These are phyloP conservation scores for Brachyhypopomus occidentalis DNA, from an alignment of 2,113 vertebrate species.

Conservation along the genomic window DNA sequence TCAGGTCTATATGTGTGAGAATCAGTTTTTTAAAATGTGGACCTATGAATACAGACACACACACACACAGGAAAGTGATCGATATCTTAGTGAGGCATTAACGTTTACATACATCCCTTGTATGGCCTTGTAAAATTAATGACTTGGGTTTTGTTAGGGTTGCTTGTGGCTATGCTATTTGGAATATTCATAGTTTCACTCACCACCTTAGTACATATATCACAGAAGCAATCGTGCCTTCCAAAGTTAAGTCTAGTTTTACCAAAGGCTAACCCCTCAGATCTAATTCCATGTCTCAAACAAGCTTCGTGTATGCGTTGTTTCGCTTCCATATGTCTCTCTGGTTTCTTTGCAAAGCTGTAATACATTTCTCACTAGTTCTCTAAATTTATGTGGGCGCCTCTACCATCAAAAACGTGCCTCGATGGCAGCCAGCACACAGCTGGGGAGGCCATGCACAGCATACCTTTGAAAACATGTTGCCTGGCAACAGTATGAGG, in stretches of 20 bases:
- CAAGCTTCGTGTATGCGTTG: too few species aligned
- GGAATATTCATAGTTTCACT: background rate
- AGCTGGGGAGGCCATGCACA: conserved; percentile 55
- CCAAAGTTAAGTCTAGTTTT: background rate
- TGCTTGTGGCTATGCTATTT: background rate
- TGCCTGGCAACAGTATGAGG: conserved; percentile 71
- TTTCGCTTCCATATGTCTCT: background rate
- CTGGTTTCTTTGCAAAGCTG: background rate
- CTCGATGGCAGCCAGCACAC: conserved; percentile 56
- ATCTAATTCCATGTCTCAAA: background rate
- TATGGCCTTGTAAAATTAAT: background rate
- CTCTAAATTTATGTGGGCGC: conserved; percentile 11
- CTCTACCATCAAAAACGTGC: conserved; percentile 41
- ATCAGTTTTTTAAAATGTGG: too few species aligned
- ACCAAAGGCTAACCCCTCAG: background rate
- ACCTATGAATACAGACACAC: background rate
- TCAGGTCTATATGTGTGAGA: conserved; percentile 39
- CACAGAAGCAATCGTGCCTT: too few species aligned
- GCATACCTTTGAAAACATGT: conserved; percentile 65
- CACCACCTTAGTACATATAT: background rate
- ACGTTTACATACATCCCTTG: background rate
- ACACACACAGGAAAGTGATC: background rate
- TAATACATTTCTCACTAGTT: conserved; percentile 9
- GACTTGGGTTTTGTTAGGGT: background rate
- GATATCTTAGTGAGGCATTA: background rate